These are phyloP conservation scores for Drosophila pruinosa DNA, from an alignment of 1,140 invertebrate genomes.

Conservation along the genomic window DNA sequence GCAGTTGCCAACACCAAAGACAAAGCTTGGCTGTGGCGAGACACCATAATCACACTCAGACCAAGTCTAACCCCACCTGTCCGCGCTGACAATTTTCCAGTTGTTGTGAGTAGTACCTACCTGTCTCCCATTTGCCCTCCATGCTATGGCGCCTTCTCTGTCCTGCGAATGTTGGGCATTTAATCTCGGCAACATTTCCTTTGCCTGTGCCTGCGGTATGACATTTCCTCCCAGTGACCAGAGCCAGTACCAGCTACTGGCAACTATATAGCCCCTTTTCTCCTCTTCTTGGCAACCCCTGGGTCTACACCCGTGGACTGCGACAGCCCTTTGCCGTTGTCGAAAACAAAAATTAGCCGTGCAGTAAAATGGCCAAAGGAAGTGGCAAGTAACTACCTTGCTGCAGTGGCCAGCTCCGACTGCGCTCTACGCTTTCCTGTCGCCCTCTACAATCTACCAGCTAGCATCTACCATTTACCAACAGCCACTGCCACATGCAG, in stretches of 20 bases:
- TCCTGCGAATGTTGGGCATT: conserved; percentile 53
- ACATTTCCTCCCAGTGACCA: conserved; percentile 67
- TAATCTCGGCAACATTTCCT: conserved; percentile 77
- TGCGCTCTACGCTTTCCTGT: conserved; percentile 4
- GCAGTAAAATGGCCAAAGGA: conserved; percentile 77
- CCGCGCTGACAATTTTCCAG: conserved; percentile 35
- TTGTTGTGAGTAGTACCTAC: not conserved
- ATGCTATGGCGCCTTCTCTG: not conserved
- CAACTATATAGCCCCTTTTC: not conserved
- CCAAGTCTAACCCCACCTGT: conserved; percentile 48
- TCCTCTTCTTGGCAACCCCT: not conserved
- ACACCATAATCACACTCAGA: conserved; percentile 61
- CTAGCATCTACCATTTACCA: not conserved
- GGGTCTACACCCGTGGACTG: conserved; percentile 14
- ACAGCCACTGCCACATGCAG: conserved; percentile 56
- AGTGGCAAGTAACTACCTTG: conserved; percentile 70
- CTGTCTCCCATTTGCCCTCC: not conserved
- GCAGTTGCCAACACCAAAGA: conserved; percentile 37
- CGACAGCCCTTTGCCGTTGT: conserved; percentile 64
- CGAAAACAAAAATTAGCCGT: conserved; percentile 79
- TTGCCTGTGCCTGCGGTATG: conserved; percentile 58
- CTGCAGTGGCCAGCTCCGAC: conserved; percentile 59
- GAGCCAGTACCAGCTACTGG: not conserved
- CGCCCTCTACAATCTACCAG: not conserved
- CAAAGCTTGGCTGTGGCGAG: conserved; percentile 42